Evolutionary conservation across 2,797 vertebrate species (phyloP).

Genomic region (Sebastes miniatus): DNA sequence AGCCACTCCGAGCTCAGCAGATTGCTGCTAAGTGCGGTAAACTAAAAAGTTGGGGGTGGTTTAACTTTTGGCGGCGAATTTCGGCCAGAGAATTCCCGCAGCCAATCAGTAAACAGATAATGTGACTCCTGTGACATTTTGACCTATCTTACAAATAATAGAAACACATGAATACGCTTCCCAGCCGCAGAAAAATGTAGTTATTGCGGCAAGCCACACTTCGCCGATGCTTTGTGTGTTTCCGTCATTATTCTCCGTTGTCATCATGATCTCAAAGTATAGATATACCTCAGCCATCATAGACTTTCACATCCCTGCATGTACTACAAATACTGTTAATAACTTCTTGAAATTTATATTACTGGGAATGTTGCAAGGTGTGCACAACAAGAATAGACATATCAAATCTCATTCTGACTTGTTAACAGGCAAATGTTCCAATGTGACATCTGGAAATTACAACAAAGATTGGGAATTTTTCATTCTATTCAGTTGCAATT

Average conservation of each 20-base stretch:
- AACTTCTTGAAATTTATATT: background rate
- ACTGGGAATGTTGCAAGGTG: background rate
- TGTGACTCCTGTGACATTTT: background rate
- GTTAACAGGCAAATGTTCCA: background rate
- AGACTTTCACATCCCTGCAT: background rate
- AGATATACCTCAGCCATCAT: background rate
- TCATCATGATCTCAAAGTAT: slow-evolving; percentile 12
- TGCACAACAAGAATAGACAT: background rate
- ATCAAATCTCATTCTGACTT: background rate
- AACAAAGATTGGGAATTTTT: background rate
- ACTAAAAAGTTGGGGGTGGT: background rate
- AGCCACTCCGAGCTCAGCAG: background rate
- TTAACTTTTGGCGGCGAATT: background rate
- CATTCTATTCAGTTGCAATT: background rate
- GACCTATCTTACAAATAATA: no score
- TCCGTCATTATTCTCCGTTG: background rate
- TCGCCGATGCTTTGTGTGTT: background rate
- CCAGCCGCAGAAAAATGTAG: no score
- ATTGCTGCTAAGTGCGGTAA: background rate
- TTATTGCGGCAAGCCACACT: background rate
- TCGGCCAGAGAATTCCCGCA: background rate
- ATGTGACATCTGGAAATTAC: background rate
- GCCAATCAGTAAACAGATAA: background rate
- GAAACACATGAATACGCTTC: no score
- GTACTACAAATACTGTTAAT: background rate